These are phyloP conservation scores for Galaxias olidus DNA, from an alignment of 2,797 vertebrate species.

Conservation along the genomic window DNA sequence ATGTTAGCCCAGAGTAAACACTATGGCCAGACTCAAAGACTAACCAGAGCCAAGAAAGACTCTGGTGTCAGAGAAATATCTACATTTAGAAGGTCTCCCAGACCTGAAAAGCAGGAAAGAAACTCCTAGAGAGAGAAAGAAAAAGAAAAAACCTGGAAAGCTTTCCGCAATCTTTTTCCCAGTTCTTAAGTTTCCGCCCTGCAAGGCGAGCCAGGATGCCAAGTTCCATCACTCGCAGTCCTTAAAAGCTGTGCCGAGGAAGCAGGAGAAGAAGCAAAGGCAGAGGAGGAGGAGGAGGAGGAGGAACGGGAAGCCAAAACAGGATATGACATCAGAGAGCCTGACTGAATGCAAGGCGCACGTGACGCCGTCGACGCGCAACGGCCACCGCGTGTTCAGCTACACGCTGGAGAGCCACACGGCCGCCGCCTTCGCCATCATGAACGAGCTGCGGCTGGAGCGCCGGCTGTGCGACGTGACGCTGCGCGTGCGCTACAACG, in stretches of 20 bases:
- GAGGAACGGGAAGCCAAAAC: conserved; percentile 38
- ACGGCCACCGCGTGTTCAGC: conserved; percentile 88
- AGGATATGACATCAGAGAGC: conserved; percentile 49
- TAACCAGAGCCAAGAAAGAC: conserved; percentile 40
- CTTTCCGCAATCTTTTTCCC: conserved; percentile 8
- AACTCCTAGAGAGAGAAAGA: conserved; percentile 23
- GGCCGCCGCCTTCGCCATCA: conserved; percentile 86
- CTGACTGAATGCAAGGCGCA: conserved; percentile 90
- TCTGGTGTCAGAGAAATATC: too few relatives aligned
- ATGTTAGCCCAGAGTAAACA: conserved; percentile 39
- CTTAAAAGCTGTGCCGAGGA: conserved; percentile 44
- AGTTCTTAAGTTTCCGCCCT: conserved; percentile 38
- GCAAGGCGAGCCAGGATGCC: conserved; percentile 54
- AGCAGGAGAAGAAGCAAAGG: conserved; percentile 57
- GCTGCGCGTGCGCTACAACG: conserved; percentile 83
- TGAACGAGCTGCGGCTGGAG: conserved; percentile 89
- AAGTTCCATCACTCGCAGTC: conserved; percentile 36
- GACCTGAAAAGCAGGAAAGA: not conserved
- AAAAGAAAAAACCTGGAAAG: conserved; percentile 18
- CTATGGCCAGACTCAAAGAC: conserved; percentile 39
- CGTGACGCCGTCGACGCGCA: conserved; percentile 89
- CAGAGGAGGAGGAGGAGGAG: conserved; percentile 10
- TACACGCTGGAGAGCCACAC: conserved; percentile 94
- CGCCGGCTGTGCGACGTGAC: conserved; percentile 92
- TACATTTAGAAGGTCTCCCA: not conserved